Percentiles rank a stretch among this genome's conserved stretches.
These are phyloP conservation scores for Ennomos fuscantarius DNA, from an alignment of 2,888 invertebrate species.

Conservation along the genomic window DNA sequence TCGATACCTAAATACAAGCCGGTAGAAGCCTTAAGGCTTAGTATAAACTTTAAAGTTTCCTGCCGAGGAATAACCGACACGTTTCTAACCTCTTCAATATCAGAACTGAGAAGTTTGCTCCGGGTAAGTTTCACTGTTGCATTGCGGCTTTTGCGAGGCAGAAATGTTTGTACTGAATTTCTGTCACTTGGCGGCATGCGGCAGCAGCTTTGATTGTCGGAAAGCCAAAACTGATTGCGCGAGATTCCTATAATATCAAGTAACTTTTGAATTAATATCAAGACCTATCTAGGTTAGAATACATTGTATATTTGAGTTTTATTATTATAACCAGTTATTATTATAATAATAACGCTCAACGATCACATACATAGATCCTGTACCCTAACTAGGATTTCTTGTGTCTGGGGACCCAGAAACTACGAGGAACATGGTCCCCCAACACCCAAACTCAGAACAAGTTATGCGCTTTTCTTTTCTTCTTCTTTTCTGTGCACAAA, in stretches of 20 bases:
- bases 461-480: too few relatives aligned
- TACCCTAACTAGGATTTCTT: too few relatives aligned
- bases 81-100: constrained; percentile 1
- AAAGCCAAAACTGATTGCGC: background rate
- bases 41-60: constrained; percentile 8
- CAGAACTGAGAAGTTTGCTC: constrained; percentile 6
- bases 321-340: too few relatives aligned
- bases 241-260: background rate
- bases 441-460: too few relatives aligned
- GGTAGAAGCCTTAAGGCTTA: background rate
- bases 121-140: constrained; percentile 5
- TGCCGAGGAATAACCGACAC: background rate
- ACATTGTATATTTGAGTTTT: too few relatives aligned
- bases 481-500: too few relatives aligned
- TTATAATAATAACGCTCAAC: too few relatives aligned
- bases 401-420: too few relatives aligned
- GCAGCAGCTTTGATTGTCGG: constrained; percentile 7
- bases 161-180: constrained; percentile 30
- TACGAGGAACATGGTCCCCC: too few relatives aligned
- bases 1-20: background rate
- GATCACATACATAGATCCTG: too few relatives aligned
- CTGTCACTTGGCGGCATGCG: constrained; percentile 25
- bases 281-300: too few relatives aligned
- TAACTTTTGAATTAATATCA: background rate
- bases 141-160: constrained; percentile 24